These are phyloP conservation scores for Rhingia rostrata DNA, from an alignment of 2,888 invertebrate genomes.

Conservation along the genomic window DNA sequence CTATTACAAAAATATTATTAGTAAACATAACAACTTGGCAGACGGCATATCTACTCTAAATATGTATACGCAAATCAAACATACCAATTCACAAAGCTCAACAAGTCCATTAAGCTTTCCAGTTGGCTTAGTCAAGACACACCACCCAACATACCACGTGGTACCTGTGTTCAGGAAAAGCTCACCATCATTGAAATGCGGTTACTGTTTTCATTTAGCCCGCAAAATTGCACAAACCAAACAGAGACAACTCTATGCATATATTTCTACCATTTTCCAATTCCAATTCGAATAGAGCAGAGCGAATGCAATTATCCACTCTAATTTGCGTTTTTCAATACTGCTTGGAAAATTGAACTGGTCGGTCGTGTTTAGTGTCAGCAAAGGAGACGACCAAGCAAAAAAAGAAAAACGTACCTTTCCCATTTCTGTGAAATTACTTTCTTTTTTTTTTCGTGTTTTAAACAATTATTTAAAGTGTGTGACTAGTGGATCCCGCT, in stretches of 20 bases:
- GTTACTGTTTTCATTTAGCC: background rate
- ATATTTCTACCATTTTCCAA: conserved; percentile 62
- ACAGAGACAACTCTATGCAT: conserved; percentile 25
- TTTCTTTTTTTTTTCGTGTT: conserved; percentile 42
- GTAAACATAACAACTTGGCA: too few species aligned
- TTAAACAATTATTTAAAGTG: conserved; percentile 30
- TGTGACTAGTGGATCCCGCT: conserved; percentile 42
- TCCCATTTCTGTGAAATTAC: conserved; percentile 15
- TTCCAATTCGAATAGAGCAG: conserved; percentile 36
- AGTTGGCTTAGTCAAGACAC: background rate
- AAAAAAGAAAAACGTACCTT: conserved; percentile 26
- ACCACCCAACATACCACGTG: background rate
- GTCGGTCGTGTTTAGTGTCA: conserved; percentile 67
- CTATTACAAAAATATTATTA: too few species aligned
- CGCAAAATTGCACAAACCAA: background rate
- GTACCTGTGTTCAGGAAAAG: background rate
- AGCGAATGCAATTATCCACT: conserved; percentile 42
- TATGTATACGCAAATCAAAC: background rate
- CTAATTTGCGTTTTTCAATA: conserved; percentile 53
- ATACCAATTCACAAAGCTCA: background rate
- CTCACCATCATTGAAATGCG: background rate
- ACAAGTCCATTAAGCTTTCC: background rate
- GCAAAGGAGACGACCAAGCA: conserved; percentile 60
- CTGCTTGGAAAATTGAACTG: conserved; percentile 72
- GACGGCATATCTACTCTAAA: background rate